Conservation (phyloP, 2,797 vertebrate species). For the Gobionotothen gibberifrons region DNA sequence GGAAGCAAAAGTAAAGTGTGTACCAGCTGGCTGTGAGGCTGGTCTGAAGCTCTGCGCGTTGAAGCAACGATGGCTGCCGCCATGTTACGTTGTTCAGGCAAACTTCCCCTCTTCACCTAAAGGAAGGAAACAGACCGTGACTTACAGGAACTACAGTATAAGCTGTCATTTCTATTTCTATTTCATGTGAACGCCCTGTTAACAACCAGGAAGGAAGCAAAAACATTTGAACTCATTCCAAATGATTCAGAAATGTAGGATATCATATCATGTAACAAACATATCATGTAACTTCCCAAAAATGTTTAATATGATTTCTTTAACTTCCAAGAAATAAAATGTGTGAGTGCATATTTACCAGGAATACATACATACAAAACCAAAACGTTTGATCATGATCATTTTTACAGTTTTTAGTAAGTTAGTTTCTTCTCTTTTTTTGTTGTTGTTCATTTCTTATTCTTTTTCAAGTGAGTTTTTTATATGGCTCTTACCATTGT, state of each 20-base stretch:
- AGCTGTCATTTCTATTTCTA: constrained; percentile 10
- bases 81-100: constrained; percentile 64
- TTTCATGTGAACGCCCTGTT: not conserved
- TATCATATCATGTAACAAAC: no score
- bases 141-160: not conserved
- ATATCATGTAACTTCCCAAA: not conserved
- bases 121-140: not conserved
- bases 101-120: constrained; percentile 74
- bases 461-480: no score
- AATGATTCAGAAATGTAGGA: not conserved
- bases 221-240: not conserved
- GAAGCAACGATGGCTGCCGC: not conserved
- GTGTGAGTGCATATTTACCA: not conserved
- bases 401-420: not conserved
- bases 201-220: not conserved
- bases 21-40: constrained; percentile 68
- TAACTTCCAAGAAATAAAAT: not conserved
- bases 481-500: no score
- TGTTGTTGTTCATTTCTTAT: no score
- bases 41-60: constrained; percentile 71
- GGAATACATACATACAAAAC: not conserved
- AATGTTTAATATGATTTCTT: not conserved
- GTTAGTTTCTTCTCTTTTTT: no score
- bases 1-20: not conserved
- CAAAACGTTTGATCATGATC: not conserved